phyloP scores from a whole-genome alignment of 2,888 invertebrate genomes.

The Xylota segnis region DNA sequence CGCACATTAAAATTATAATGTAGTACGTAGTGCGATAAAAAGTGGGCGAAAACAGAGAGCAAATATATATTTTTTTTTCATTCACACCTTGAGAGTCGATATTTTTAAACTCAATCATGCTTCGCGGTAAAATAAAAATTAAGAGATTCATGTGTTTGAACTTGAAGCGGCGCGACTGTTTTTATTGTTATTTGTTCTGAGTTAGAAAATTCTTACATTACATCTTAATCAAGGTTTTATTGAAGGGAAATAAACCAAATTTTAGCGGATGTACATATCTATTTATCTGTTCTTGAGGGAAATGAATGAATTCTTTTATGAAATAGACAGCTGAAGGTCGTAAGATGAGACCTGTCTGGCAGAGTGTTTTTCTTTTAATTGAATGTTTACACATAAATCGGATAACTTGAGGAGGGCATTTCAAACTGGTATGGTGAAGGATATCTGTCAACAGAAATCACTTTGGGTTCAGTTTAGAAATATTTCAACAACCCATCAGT shows the following conservation, averaged over 20 bases:
- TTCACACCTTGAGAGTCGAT: slow-evolving; percentile 43
- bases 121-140: slow-evolving; percentile 24
- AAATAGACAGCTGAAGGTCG: background rate
- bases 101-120: slow-evolving; percentile 65
- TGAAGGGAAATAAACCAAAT: slow-evolving; percentile 3
- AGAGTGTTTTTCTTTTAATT: background rate
- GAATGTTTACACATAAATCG: slow-evolving; percentile 1
- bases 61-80: slow-evolving; percentile 15
- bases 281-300: background rate
- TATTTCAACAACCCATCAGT: no score
- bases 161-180: slow-evolving; percentile 18
- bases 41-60: background rate
- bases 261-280: background rate
- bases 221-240: slow-evolving; percentile 25
- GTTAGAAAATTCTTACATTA: background rate
- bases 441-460: no score
- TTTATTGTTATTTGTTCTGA: slow-evolving; percentile 24
- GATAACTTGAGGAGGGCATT: background rate
- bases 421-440: no score
- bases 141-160: slow-evolving; percentile 43
- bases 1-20: slow-evolving; percentile 2
- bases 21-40: background rate
- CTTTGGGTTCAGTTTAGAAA: no score
- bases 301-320: slow-evolving; percentile 2
- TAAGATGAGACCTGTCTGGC: background rate